A percentile compares a stretch with the other conserved stretches of the same genome.
Evolutionary conservation across 2,113 vertebrate genomes (phyloP).

Genomic region (Datnioides undecimradiatus): DNA sequence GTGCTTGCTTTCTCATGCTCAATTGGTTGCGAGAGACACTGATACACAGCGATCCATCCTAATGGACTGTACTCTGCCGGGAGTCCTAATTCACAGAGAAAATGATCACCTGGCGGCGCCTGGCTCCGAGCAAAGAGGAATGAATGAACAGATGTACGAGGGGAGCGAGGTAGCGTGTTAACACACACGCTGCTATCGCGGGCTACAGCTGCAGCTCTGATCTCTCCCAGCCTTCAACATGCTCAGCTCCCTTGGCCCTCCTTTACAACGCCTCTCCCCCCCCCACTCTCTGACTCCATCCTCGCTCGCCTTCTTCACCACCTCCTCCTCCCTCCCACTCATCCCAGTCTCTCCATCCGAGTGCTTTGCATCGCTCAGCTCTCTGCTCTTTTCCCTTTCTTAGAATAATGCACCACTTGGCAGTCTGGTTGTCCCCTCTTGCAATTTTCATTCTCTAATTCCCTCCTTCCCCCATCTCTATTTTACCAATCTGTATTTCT

Average conservation of each 20-base stretch:
- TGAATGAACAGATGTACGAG: constrained; percentile 63
- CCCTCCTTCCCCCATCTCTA: background rate
- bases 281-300: constrained; percentile 30
- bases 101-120: constrained; percentile 70
- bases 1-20: constrained; percentile 65
- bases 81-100: constrained; percentile 74
- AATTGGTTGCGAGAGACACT: constrained; percentile 68
- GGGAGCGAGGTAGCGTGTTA: constrained; percentile 46
- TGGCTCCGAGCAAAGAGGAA: constrained; percentile 40
- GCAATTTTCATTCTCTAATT: constrained; percentile 48
- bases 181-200: constrained; percentile 42
- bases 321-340: background rate
- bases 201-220: constrained; percentile 65
- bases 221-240: constrained; percentile 40
- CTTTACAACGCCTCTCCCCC: constrained; percentile 7
- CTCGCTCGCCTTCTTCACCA: no score
- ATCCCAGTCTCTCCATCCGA: constrained; percentile 18
- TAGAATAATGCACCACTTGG: constrained; percentile 49
- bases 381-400: constrained; percentile 20
- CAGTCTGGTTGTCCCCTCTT: constrained; percentile 27
- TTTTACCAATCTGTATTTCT: background rate
- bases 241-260: constrained; percentile 34
- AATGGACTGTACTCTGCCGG: constrained; percentile 68
- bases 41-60: constrained; percentile 67
- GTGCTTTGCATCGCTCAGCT: constrained; percentile 48